Base-by-base conservation (phyloP, 2,113 vertebrate species). In the Antennarius striatus region DNA sequence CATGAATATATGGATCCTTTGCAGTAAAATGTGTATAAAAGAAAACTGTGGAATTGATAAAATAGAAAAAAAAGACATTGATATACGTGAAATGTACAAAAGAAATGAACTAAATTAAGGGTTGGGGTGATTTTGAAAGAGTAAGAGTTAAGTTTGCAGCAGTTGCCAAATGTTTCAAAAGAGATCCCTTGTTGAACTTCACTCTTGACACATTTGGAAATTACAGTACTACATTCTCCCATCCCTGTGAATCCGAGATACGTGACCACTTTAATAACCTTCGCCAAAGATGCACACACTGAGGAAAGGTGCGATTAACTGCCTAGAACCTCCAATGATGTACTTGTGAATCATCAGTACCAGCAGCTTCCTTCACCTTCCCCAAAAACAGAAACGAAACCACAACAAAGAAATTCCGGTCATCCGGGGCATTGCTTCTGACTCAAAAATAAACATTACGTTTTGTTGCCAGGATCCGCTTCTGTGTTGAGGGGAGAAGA, bases 361-460 rank as follows among this genome's bases (percentile, higher is more conserved):
- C 81, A 82, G 76, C 85, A 87, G 77, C 73, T 66, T 64, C 53
- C 51, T 43, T 16, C 13, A 15, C 70, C 81, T 82, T 63, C 52
- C 47, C 70, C 71, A 45, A 62, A 79, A 73, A 76, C 64, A 70
- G 78, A 74, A 74, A 69, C 61, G 6, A 71, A 79, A 87, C 86
- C 88, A 78, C 84, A 86, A 89, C 84, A 89, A 77, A 89, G 80
- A 79, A 69, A 84, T 77, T 84, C 82, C 67, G 64, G 65, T 48
- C 75, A 77, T 79, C 78, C 63, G 61, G 74, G 62, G 66, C 69
- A 78, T 53, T 70, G 77, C 74, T 68, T 80, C 65, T 51, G 47
- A 75, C 61, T 86, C 84, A 79, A 89, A 88, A 82, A 88, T 77
- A 90, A 91, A 88, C 84, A 87, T 68, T 60, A 78, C 17, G 40